Evolutionary conservation across 92 coral and sea anemone genomes (phyloP), one percentile per base, ranked within the genome.

Genomic region (Palythoa grandis): DNA sequence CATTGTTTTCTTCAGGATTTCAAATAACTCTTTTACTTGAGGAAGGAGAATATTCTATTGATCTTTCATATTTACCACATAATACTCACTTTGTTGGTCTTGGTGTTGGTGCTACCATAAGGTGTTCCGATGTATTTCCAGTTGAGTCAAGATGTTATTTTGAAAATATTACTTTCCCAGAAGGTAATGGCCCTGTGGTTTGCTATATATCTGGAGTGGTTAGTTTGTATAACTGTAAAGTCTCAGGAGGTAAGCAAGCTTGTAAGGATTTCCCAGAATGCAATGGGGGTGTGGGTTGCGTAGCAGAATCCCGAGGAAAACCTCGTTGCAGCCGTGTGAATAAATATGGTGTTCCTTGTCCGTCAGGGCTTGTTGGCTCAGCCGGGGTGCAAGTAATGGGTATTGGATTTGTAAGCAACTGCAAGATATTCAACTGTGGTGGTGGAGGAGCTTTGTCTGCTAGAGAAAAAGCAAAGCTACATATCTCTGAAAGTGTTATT

Each of bases 181-280:
- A 29, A 29, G 35, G 35, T 29, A 29, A 29, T 29, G 35, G 35
- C 1, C 25, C 25, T 65, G 70, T 65, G 6, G 1, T 16, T 65
- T 65, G 70, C 1, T 17, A 6, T 1, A n/a, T 0, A 3, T 16
- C 24, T 19, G 70, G 0, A 22, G 25, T 19, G 40, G 63, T 74
- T 74, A 74, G 79, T 11, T 25, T 93, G 83, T 25, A 48, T 15
- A 79, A 74, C 3, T 93, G 96, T 40, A 67, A 83, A 24, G 57
- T 93, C 12, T 93, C 97, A 0, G 89, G 84, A 50, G 97, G 97
- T 54, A 2, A 2, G 7, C 20, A 29, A 39, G 78, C 93, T 17
- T 93, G 97, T 87, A 92, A 92, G 69, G 93, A 93, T 54, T 93
- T 58, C 58, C 97, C 97, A 70, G 97, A 93, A 1, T 93, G 97